Base-by-base conservation (phyloP, 2,113 vertebrate genomes). In the Pteruthius melanotis region DNA sequence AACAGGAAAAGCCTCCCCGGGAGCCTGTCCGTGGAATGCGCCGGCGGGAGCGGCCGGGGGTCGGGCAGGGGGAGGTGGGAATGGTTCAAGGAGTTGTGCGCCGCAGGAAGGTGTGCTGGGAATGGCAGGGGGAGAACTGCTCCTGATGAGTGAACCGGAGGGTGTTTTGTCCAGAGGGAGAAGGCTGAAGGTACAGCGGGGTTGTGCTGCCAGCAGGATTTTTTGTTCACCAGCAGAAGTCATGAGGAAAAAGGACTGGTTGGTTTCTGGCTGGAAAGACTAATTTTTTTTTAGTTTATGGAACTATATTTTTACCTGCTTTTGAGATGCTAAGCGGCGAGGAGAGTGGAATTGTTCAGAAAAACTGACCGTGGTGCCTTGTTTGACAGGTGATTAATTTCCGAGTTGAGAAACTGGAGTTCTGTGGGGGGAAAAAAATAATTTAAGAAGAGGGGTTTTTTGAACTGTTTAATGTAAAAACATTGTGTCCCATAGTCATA, bases 351-450 rank as follows among this genome's bases (percentile, higher is more conserved):
- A 70, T 68, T 69, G 65, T 35, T 82, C 31, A 27, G 69, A 26
- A 91, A 63, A 74, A 30, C 61, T 52, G 28, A 78, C 50, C 57
- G 0, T 10, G 30, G 66, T 35, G 84, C n/a, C 31, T 77, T 56
- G 44, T 74, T 92, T 96, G 91, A 95, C 90, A 94, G 72, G 83
- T 82, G 83, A 95, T 93, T 91, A 70, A 88, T 93, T 77, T 86
- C 15, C 13, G 61, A 76, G 79, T 90, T 88, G 57, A 66, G 79
- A 66, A 64, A 37, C n/a, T 39, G 40, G 65, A 85, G 78, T 90
- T 83, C 23, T 39, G 0, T 23, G 16, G 15, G 50, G 4, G 2
- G 4, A 35, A 37, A 28, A 12, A 44, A 26, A 20, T 52, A 21
- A 31, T 57, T 44, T 45, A 35, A 52, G 49, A 85, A 30, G 28